These are phyloP conservation scores for Corynorhinus townsendii DNA, from an alignment of 2,113 vertebrate genomes.

Conservation along the genomic window DNA sequence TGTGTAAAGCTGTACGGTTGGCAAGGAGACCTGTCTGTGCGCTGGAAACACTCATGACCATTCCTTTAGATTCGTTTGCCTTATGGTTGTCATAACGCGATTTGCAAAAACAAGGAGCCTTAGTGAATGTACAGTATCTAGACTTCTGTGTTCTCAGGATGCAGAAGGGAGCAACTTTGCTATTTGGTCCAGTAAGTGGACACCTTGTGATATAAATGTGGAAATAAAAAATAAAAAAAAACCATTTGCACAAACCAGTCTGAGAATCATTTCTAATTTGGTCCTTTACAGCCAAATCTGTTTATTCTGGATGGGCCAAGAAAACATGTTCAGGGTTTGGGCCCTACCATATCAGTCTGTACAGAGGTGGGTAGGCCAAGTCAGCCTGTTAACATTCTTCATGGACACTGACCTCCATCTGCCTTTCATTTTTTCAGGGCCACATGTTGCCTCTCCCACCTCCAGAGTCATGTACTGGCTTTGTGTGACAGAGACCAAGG, in stretches of 20 bases:
- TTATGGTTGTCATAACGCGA: constrained; percentile 90
- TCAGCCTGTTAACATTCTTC: neutral
- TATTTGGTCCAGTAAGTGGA: constrained; percentile 94
- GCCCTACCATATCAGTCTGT: neutral
- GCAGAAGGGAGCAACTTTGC: constrained; percentile 93
- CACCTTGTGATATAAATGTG: constrained; percentile 95
- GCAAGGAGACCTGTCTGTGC: constrained; percentile 85
- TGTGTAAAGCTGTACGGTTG: constrained; percentile 85
- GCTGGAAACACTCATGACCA: constrained; percentile 93
- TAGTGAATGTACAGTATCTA: constrained; percentile 92
- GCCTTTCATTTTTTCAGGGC: neutral
- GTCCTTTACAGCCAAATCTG: neutral
- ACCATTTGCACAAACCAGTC: constrained; percentile 82
- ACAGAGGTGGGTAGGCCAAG: neutral
- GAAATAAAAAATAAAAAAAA: constrained; percentile 87
- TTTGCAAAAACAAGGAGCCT: constrained; percentile 92
- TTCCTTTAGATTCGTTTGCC: constrained; percentile 96
- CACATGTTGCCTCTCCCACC: neutral
- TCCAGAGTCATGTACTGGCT: neutral
- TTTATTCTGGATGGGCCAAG: neutral
- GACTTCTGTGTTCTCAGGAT: constrained; percentile 88
- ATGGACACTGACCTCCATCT: neutral
- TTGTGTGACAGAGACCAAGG: neutral
- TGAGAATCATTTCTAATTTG: constrained; percentile 68
- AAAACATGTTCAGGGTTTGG: neutral